These are phyloP conservation scores for Centruroides sculpturatus DNA, from an alignment of 1,140 invertebrate species.

Conservation along the genomic window DNA sequence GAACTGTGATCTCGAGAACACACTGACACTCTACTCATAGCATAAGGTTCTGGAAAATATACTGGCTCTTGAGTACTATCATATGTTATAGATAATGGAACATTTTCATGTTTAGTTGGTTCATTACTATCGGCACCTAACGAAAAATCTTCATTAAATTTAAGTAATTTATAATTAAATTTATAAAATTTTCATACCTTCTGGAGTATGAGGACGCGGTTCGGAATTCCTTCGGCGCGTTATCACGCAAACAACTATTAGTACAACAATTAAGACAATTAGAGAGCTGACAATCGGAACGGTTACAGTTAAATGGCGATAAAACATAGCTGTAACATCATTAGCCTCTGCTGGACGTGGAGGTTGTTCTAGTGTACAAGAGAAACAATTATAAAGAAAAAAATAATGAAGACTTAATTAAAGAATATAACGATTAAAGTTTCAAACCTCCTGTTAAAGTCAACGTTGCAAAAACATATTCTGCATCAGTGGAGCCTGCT, in stretches of 20 bases:
- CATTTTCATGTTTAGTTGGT: constrained; percentile 6
- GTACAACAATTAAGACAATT: constrained; percentile 8
- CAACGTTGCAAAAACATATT: constrained; percentile 59
- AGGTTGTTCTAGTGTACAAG: constrained; percentile 2
- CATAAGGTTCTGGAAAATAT: constrained; percentile 12
- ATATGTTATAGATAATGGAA: constrained; percentile 9
- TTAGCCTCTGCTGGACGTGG: constrained; percentile 6
- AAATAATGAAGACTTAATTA: too few relatives aligned
- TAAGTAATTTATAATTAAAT: not conserved
- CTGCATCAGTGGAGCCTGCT: constrained; percentile 66
- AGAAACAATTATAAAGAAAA: too few relatives aligned
- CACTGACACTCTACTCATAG: constrained; percentile 1
- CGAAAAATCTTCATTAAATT: not conserved
- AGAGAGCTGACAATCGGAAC: constrained; percentile 10
- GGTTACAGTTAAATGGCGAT: constrained; percentile 10
- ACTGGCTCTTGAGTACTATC: constrained; percentile 9
- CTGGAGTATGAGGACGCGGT: constrained; percentile 1
- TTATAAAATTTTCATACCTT: constrained; percentile 1
- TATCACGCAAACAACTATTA: constrained; percentile 9
- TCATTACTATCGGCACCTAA: constrained; percentile 9
- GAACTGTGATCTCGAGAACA: constrained; percentile 1
- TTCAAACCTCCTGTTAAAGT: constrained; percentile 37
- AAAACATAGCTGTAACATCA: constrained; percentile 4
- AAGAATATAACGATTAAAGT: not conserved
- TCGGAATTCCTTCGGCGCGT: constrained; percentile 6